phyloP scores from a whole-genome alignment of 92 coral and sea anemone genomes.

The Montipora capitata region DNA sequence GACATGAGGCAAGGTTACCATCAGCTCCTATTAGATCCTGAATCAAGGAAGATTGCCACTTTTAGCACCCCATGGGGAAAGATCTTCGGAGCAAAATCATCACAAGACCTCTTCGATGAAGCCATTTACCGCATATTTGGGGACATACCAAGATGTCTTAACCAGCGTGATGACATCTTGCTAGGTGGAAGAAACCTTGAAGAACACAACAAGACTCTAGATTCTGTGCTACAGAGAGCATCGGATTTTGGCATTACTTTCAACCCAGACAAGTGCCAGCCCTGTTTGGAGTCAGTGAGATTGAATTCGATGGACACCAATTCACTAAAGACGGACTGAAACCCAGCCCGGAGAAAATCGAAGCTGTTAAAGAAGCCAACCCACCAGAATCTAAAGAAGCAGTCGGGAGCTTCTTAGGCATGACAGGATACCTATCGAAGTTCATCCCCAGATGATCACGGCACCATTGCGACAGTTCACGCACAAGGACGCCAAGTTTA shows the following conservation, averaged over 20 bases:
- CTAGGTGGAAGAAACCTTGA: slow-evolving; percentile 47
- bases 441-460: too few relatives aligned
- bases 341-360: slow-evolving; percentile 9
- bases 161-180: slow-evolving; percentile 78
- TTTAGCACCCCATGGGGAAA: slow-evolving; percentile 82
- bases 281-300: slow-evolving; percentile 61
- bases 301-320: slow-evolving; percentile 72
- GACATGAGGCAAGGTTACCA: slow-evolving; percentile 82
- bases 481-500: too few relatives aligned
- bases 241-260: slow-evolving; percentile 73
- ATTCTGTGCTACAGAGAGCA: slow-evolving; percentile 68
- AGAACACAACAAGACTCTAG: slow-evolving; percentile 1
- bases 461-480: too few relatives aligned
- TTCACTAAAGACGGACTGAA: slow-evolving; percentile 46
- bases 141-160: slow-evolving; percentile 73
- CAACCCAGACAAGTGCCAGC: slow-evolving; percentile 71
- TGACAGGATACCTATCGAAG: too few relatives aligned
- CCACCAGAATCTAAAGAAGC: too few relatives aligned
- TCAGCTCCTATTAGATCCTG: slow-evolving; percentile 77
- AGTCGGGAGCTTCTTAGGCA: too few relatives aligned
- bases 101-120: slow-evolving; percentile 84
- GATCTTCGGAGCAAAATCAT: slow-evolving; percentile 79
- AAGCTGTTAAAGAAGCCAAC: too few relatives aligned
- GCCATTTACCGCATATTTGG: slow-evolving; percentile 74
- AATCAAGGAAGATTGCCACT: slow-evolving; percentile 67